phyloP scores from a whole-genome alignment of 2,888 invertebrate genomes.

The Blastobasis lacticolella region DNA sequence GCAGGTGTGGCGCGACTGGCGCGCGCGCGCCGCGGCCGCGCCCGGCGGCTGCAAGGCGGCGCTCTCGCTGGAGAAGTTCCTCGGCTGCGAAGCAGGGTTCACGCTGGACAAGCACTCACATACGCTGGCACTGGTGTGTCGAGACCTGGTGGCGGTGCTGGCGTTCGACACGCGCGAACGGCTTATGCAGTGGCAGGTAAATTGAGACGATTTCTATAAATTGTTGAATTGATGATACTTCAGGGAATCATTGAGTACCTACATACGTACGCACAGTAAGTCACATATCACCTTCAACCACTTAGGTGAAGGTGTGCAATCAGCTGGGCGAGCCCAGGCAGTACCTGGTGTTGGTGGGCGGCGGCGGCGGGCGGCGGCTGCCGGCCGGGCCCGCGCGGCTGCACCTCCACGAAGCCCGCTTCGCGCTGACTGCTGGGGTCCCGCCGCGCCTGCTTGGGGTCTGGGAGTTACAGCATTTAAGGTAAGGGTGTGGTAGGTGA shows the following conservation, averaged over 20 bases:
- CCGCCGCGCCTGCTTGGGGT: slow-evolving; percentile 84
- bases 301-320: slow-evolving; percentile 47
- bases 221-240: too few relatives aligned
- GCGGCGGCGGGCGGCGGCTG: slow-evolving; percentile 39
- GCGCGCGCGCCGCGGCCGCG: slow-evolving; percentile 75
- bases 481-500: slow-evolving; percentile 40
- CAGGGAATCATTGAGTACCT: too few relatives aligned
- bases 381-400: slow-evolving; percentile 86
- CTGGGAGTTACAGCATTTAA: slow-evolving; percentile 81
- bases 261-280: too few relatives aligned
- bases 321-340: slow-evolving; percentile 47
- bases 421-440: slow-evolving; percentile 86
- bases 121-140: slow-evolving; percentile 91
- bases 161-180: slow-evolving; percentile 91
- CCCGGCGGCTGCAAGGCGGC: slow-evolving; percentile 79
- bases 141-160: slow-evolving; percentile 87
- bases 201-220: too few relatives aligned
- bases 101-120: slow-evolving; percentile 93
- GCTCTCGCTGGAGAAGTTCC: slow-evolving; percentile 87
- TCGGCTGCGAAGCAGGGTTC: slow-evolving; percentile 89
- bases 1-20: slow-evolving; percentile 89
- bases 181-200: slow-evolving; percentile 89
- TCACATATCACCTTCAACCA: background rate
- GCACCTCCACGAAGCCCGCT: slow-evolving; percentile 85
- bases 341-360: slow-evolving; percentile 44